A percentile compares a stretch with the other conserved stretches of the same genome.
Evolutionary conservation across 1,140 invertebrate genomes (phyloP).

Genomic region (Magallana gigas): DNA sequence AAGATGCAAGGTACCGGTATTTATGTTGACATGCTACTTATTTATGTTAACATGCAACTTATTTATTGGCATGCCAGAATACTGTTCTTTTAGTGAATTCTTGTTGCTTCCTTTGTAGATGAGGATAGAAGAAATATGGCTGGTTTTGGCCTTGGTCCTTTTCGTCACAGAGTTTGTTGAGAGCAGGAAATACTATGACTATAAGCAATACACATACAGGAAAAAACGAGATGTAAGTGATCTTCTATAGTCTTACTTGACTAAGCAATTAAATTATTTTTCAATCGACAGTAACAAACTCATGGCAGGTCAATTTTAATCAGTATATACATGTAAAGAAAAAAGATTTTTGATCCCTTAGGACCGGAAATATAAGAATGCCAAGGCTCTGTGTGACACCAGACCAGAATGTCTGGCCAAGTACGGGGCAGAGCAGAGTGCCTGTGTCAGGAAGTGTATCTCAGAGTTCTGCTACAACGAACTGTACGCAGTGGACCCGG

Average conservation of each 20-base stretch:
- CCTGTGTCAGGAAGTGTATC: constrained; percentile 54
- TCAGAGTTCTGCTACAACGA: constrained; percentile 51
- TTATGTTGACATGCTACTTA: no score
- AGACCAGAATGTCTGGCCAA: constrained; percentile 44
- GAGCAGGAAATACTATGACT: constrained; percentile 45
- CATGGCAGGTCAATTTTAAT: no score
- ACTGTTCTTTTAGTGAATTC: no score
- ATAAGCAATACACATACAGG: constrained; percentile 55
- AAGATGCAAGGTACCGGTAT: no score
- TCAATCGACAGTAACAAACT: no score
- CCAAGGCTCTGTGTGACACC: constrained; percentile 51
- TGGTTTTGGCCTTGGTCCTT: constrained; percentile 27
- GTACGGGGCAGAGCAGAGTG: constrained; percentile 48
- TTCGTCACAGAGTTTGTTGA: constrained; percentile 21
- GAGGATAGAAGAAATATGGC: constrained; percentile 2
- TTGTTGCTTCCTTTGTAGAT: neutral
- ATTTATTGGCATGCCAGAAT: no score
- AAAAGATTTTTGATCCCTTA: neutral
- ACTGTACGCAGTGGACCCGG: constrained; percentile 48
- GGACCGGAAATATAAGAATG: constrained; percentile 54
- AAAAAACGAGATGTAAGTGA: constrained; percentile 56
- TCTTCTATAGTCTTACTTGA: no score
- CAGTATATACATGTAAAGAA: neutral
- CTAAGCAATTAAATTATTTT: no score
- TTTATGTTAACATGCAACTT: no score